Conservation (phyloP, 2,113 vertebrate species). For the Numida meleagris region DNA sequence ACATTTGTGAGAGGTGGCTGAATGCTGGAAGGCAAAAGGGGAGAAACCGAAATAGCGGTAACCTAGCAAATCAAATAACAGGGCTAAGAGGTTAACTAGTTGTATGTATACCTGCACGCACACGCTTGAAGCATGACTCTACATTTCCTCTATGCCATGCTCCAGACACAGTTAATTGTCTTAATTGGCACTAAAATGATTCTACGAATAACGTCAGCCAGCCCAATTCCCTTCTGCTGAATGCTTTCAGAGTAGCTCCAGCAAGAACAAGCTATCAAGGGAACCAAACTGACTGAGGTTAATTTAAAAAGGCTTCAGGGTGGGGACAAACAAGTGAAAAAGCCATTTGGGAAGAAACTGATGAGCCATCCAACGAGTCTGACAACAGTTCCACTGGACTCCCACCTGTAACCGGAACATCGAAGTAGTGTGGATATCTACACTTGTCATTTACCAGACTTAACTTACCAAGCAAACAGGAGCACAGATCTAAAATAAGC, state of each 20-base stretch:
- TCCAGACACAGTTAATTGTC: slow-evolving; percentile 44
- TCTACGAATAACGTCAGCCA: not conserved
- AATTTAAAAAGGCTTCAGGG: not conserved
- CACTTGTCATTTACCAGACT: not conserved
- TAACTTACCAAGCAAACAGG: not conserved
- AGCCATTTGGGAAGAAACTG: not conserved
- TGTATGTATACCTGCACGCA: not conserved
- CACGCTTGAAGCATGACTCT: not conserved
- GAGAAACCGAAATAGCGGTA: not conserved
- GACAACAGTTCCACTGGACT: not conserved
- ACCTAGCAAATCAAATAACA: slow-evolving; percentile 1
- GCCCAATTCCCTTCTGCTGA: not conserved
- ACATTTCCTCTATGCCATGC: not conserved
- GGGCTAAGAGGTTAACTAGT: slow-evolving; percentile 3
- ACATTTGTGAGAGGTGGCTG: not conserved
- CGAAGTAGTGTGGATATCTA: not conserved
- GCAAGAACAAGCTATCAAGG: not conserved
- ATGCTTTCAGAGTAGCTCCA: not conserved
- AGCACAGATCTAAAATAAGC: not conserved
- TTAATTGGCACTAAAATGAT: not conserved
- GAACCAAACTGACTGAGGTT: slow-evolving; percentile 8
- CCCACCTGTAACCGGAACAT: not conserved
- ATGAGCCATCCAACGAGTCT: not conserved
- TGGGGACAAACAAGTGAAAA: not conserved
- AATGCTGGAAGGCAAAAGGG: not conserved